Percentiles rank a stretch among this genome's conserved stretches.
phyloP scores from a whole-genome alignment of 2,113 vertebrate genomes.

The Lathamus discolor region DNA sequence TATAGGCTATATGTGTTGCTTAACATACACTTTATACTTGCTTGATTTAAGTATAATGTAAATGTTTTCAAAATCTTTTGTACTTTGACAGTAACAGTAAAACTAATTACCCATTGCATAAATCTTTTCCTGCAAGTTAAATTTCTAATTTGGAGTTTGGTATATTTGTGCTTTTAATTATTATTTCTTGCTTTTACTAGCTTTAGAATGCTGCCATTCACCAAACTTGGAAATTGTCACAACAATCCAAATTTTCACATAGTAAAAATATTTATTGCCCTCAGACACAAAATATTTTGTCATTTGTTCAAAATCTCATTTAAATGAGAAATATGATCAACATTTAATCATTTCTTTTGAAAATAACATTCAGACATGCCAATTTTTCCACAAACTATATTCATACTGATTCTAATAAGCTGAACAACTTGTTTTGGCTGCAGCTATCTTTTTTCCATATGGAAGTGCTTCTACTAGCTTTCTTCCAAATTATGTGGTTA shows the following conservation, averaged over 20 bases:
- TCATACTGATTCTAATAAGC: conserved; percentile 77
- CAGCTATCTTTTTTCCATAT: conserved; percentile 78
- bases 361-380: conserved; percentile 65
- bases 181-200: not conserved
- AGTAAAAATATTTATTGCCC: conserved; percentile 56
- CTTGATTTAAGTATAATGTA: not conserved
- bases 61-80: not conserved
- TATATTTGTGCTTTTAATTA: not conserved
- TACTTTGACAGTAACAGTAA: not conserved
- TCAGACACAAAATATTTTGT: conserved; percentile 68
- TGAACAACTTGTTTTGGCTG: conserved; percentile 83
- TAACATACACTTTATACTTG: not conserved
- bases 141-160: not conserved
- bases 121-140: not conserved
- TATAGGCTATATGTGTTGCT: not conserved
- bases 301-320: conserved; percentile 65
- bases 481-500: conserved; percentile 74
- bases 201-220: conserved; percentile 40
- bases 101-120: not conserved
- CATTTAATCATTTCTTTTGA: conserved; percentile 53
- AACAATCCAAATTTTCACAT: conserved; percentile 45
- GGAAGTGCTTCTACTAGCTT: conserved; percentile 76
- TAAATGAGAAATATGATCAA: conserved; percentile 66
- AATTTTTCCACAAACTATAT: conserved; percentile 72
- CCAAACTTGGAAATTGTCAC: conserved; percentile 43